phyloP scores from a whole-genome alignment of 2,113 vertebrate genomes.

The Sialia sialis region DNA sequence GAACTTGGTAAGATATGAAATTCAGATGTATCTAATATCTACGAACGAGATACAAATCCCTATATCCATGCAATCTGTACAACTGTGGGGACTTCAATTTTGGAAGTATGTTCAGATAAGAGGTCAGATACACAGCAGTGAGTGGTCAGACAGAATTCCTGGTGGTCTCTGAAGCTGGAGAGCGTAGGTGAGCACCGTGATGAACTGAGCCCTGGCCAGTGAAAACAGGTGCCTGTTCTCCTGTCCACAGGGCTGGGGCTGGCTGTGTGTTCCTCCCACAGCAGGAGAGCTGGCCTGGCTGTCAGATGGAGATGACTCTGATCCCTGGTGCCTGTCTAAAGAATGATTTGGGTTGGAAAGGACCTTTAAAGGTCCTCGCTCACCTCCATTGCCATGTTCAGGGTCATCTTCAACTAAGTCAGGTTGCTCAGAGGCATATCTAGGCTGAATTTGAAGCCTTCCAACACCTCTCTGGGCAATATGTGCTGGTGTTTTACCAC shows the following conservation, averaged over 20 bases:
- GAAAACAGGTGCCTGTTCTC: not conserved
- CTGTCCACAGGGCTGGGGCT: not conserved
- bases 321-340: not conserved
- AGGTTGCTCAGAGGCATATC: not conserved
- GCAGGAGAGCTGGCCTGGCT: not conserved
- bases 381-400: not conserved
- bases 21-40: not conserved
- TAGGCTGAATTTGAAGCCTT: not conserved
- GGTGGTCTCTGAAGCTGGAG: not conserved
- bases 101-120: not conserved
- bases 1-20: not conserved
- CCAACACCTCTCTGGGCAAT: not conserved
- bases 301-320: not conserved
- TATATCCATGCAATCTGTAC: not conserved
- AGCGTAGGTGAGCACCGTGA: rapidly evolving
- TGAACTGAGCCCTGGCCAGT: not conserved
- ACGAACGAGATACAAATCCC: rapidly evolving
- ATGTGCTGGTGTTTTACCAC: not conserved
- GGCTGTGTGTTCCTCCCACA: not conserved
- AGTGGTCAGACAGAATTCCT: not conserved
- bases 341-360: not conserved
- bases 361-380: not conserved
- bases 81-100: not conserved
- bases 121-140: not conserved
- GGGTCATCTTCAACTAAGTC: not conserved